These are phyloP conservation scores for Potamilus streckersoni DNA, from an alignment of 1,140 invertebrate genomes.

Conservation along the genomic window DNA sequence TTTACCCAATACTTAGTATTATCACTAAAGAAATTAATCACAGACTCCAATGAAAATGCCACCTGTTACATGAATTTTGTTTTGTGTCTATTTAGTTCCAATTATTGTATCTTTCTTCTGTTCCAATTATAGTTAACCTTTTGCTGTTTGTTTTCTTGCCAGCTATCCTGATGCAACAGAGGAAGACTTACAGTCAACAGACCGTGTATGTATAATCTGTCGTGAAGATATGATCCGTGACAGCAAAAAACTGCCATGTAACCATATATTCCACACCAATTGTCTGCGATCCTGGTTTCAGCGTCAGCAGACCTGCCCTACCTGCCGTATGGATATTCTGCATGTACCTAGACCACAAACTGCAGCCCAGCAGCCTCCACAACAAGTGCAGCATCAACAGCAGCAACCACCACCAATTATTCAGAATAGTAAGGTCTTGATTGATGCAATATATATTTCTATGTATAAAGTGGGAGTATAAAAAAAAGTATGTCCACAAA, in stretches of 20 bases:
- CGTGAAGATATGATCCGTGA: slow-evolving; percentile 86
- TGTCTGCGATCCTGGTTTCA: slow-evolving; percentile 99
- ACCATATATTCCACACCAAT: slow-evolving; percentile 98
- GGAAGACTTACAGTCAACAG: slow-evolving; percentile 92
- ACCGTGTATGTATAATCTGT: slow-evolving; percentile 99
- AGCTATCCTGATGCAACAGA: slow-evolving; percentile 92
- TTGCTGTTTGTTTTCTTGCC: slow-evolving; percentile 11
- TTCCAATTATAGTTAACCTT: no score
- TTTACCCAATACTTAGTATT: no score
- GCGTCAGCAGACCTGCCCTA: slow-evolving; percentile 99
- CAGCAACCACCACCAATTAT: slow-evolving; percentile 37
- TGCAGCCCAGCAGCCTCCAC: slow-evolving; percentile 32
- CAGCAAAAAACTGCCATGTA: slow-evolving; percentile 96
- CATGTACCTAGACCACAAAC: slow-evolving; percentile 67
- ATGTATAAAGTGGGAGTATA: neutral
- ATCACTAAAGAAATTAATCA: no score
- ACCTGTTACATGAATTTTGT: no score
- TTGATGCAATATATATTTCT: neutral
- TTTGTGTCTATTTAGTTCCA: no score
- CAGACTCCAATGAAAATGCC: no score
- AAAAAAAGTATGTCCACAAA: neutral
- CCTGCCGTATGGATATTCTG: slow-evolving; percentile 96
- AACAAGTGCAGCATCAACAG: slow-evolving; percentile 34
- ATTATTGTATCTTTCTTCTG: no score
- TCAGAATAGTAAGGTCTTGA: slow-evolving; percentile 37